Percentiles rank a stretch among this genome's conserved stretches.
Evolutionary conservation across 2,797 vertebrate genomes (phyloP).

Genomic region (Nothura maculosa): DNA sequence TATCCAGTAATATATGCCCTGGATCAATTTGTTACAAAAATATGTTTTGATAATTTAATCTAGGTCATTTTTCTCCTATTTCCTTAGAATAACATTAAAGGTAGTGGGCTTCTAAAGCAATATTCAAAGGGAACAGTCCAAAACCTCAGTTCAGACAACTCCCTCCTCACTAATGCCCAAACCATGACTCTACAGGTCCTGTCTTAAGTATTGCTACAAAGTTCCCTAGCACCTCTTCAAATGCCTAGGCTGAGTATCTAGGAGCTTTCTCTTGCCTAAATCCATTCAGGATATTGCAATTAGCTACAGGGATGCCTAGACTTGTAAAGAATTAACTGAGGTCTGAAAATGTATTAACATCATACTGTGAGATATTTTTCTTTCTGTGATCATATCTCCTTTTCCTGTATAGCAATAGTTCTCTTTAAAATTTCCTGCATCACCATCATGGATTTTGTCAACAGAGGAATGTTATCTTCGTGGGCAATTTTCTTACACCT

Average conservation of each 20-base stretch:
- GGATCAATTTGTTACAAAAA: neutral
- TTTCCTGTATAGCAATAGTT: neutral
- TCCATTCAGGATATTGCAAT: neutral
- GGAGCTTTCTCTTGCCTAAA: neutral
- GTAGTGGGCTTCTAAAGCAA: neutral
- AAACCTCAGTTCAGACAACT: neutral
- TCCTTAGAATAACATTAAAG: neutral
- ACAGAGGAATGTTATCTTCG: neutral
- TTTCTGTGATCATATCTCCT: neutral
- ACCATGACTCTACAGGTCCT: neutral
- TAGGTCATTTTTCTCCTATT: neutral
- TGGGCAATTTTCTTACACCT: constrained; percentile 58
- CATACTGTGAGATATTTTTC: accelerated
- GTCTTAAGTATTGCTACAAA: neutral
- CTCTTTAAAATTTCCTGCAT: neutral
- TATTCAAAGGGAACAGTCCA: neutral
- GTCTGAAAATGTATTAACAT: accelerated
- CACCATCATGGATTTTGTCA: constrained; percentile 24
- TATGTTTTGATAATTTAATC: neutral
- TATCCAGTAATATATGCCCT: neutral
- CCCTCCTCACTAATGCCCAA: neutral
- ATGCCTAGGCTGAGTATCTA: accelerated
- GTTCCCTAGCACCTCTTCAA: neutral
- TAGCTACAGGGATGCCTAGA: accelerated
- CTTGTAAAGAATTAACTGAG: neutral